Evolutionary conservation across 2,797 vertebrate genomes (phyloP).

Genomic region (Amblyraja radiata): DNA sequence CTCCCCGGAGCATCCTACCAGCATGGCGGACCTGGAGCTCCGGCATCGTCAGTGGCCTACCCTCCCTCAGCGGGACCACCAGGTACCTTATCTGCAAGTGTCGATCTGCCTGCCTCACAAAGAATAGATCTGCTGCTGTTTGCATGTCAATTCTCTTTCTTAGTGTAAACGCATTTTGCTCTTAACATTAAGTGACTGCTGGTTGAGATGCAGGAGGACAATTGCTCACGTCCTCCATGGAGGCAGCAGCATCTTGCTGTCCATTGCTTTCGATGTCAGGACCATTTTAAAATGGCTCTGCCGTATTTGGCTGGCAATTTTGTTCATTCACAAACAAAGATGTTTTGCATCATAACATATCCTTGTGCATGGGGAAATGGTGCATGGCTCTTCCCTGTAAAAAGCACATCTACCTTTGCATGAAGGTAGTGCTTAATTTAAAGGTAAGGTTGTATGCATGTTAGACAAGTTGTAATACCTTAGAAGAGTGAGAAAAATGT

Average conservation of each 20-base stretch:
- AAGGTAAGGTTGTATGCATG: background rate
- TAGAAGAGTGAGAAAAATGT: background rate
- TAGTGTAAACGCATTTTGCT: constrained; percentile 39
- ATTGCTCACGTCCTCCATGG: background rate
- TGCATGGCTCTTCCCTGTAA: background rate
- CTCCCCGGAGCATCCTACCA: constrained; percentile 76
- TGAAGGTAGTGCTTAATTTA: background rate
- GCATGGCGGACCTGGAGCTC: constrained; percentile 86
- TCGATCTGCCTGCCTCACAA: constrained; percentile 71
- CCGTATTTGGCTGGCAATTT: background rate
- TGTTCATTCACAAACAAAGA: background rate
- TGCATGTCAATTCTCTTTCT: constrained; percentile 12
- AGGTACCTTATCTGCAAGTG: constrained; percentile 79
- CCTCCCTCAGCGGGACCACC: constrained; percentile 71
- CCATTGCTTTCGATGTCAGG: background rate
- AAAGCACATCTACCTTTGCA: background rate
- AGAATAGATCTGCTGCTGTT: constrained; percentile 71
- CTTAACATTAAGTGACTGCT: constrained; percentile 35
- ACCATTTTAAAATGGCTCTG: background rate
- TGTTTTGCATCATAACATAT: background rate
- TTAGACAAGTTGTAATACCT: background rate
- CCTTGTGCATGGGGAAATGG: background rate
- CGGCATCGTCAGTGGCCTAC: constrained; percentile 69
- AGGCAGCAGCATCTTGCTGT: constrained; percentile 33
- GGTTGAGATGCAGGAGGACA: background rate